Evolutionary conservation across 2,113 vertebrate species (phyloP).

Genomic region (Oreamnos americanus): DNA sequence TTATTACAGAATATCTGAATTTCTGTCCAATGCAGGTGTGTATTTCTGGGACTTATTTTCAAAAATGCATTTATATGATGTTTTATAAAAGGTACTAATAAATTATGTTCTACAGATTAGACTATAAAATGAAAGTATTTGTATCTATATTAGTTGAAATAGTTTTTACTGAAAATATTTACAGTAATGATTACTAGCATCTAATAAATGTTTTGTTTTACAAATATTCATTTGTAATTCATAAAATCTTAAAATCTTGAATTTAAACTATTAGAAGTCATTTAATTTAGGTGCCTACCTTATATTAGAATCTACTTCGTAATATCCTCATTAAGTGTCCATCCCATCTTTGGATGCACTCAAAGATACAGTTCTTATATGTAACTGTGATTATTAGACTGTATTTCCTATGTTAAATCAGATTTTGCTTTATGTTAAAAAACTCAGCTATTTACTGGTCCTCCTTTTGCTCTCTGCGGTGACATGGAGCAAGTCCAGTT

Average conservation of each 20-base stretch:
- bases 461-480: neutral
- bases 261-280: neutral
- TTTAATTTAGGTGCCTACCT: neutral
- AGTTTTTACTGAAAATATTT: constrained; percentile 8
- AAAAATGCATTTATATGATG: neutral
- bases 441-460: neutral
- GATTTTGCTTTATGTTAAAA: neutral
- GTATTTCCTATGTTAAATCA: neutral
- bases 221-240: neutral
- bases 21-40: constrained; percentile 92
- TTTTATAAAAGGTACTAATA: neutral
- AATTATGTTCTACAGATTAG: neutral
- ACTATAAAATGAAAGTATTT: neutral
- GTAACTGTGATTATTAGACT: neutral
- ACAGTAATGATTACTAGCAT: neutral
- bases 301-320: neutral
- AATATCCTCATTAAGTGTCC: neutral
- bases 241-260: neutral
- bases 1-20: constrained; percentile 90
- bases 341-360: neutral
- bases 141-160: neutral
- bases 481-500: neutral
- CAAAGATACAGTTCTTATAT: neutral
- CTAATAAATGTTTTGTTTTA: neutral
- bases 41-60: neutral